Conservation (phyloP, 2,888 invertebrate species). For the Horisme vitalbata region DNA sequence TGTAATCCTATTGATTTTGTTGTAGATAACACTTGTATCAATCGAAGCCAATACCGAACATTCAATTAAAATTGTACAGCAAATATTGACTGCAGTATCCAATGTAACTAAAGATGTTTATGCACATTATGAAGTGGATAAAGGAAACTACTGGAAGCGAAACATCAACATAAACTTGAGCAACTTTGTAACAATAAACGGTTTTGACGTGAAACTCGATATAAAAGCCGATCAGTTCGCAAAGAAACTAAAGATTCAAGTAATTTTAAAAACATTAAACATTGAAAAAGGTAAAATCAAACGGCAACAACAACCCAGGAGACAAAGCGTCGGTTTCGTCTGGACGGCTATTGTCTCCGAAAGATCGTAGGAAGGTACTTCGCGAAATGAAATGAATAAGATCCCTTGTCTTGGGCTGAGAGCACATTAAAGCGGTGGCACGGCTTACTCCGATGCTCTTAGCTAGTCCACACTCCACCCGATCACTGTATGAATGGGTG, state of each 20-base stretch:
- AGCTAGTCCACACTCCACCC: too few species aligned
- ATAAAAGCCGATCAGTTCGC: not conserved
- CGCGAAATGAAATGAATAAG: slow-evolving; percentile 36
- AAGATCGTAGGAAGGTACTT: slow-evolving; percentile 30
- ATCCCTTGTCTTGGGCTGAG: too few species aligned
- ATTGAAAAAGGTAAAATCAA: slow-evolving; percentile 41
- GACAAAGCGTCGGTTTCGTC: slow-evolving; percentile 38
- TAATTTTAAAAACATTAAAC: slow-evolving; percentile 31
- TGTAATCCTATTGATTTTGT: slow-evolving; percentile 40
- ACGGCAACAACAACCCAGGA: slow-evolving; percentile 37
- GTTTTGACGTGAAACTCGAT: not conserved
- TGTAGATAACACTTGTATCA: slow-evolving; percentile 36
- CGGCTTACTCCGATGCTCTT: too few species aligned
- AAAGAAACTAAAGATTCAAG: slow-evolving; percentile 28
- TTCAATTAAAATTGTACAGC: slow-evolving; percentile 30
- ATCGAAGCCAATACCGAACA: slow-evolving; percentile 28
- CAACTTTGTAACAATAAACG: slow-evolving; percentile 1
- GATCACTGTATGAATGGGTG: too few species aligned
- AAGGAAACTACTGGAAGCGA: slow-evolving; percentile 1
- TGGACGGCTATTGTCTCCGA: slow-evolving; percentile 27
- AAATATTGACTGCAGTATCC: slow-evolving; percentile 23
- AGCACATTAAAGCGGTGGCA: too few species aligned
- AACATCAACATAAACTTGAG: not conserved
- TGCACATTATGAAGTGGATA: slow-evolving; percentile 4
- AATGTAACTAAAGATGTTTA: slow-evolving; percentile 10